Evolutionary conservation across 1,140 invertebrate genomes (phyloP).

Genomic region (Pollicipes pollicipes): DNA sequence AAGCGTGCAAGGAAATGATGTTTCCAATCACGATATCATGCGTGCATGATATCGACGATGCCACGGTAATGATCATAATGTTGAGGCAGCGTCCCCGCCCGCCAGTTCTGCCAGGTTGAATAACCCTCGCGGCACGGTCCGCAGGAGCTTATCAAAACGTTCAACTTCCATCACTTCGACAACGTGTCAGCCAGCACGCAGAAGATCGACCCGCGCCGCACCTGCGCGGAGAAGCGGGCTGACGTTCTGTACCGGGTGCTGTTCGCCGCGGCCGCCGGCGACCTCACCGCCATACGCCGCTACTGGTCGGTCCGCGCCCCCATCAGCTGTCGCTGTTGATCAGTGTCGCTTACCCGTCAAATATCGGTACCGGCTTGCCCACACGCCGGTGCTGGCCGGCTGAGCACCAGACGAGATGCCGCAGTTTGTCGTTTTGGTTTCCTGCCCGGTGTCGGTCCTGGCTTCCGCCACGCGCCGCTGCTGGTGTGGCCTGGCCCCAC

Average conservation of each 20-base stretch:
- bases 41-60: too few relatives aligned
- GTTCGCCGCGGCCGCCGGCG: constrained; percentile 34
- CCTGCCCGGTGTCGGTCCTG: too few relatives aligned
- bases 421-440: too few relatives aligned
- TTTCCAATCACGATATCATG: too few relatives aligned
- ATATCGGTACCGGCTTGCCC: not conserved
- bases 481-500: too few relatives aligned
- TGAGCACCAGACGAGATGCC: too few relatives aligned
- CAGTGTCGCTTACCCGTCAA: constrained; percentile 5
- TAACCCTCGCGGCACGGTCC: too few relatives aligned
- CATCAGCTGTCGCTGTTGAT: not conserved
- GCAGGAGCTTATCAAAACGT: constrained; percentile 32
- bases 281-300: constrained; percentile 34
- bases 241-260: constrained; percentile 32
- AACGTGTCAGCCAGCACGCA: constrained; percentile 27
- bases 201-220: constrained; percentile 32
- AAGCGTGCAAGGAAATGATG: too few relatives aligned
- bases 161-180: constrained; percentile 43
- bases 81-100: too few relatives aligned
- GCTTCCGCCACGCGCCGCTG: too few relatives aligned
- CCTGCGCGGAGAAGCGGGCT: constrained; percentile 27
- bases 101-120: too few relatives aligned
- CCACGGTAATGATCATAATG: too few relatives aligned
- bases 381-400: not conserved
- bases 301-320: constrained; percentile 14